These are phyloP conservation scores for Ceryle rudis DNA, from an alignment of 2,797 vertebrate species.

Conservation along the genomic window DNA sequence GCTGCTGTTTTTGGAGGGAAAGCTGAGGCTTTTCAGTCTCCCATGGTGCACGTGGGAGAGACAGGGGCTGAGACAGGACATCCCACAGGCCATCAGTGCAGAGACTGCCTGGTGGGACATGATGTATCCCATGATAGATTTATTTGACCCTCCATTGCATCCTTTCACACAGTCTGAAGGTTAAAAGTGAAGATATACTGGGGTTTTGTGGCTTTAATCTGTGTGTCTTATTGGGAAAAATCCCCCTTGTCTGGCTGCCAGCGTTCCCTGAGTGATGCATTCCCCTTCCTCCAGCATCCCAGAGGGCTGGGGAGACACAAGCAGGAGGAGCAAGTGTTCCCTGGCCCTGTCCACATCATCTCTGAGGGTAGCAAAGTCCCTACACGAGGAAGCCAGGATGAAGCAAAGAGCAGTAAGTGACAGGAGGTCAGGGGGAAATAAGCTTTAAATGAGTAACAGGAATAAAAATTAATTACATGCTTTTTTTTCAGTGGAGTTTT, in stretches of 20 bases:
- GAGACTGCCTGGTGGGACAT: rapidly evolving
- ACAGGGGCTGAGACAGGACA: not conserved
- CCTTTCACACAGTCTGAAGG: not conserved
- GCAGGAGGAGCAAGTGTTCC: not conserved
- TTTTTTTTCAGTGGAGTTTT: not conserved
- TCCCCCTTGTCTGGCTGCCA: not conserved
- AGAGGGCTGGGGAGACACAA: rapidly evolving
- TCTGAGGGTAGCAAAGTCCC: not conserved
- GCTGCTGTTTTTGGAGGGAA: not conserved
- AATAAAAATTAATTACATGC: not conserved
- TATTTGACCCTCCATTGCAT: not conserved
- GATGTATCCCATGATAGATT: not conserved
- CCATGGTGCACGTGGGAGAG: rapidly evolving
- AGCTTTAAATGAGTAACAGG: not conserved
- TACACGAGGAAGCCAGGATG: not conserved
- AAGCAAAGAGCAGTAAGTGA: not conserved
- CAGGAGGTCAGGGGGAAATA: not conserved
- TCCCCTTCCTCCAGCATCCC: not conserved
- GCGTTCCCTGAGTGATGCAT: not conserved
- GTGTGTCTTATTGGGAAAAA: not conserved
- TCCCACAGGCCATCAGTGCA: rapidly evolving
- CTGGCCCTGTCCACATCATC: not conserved
- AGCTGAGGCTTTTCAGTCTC: not conserved
- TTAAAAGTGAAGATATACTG: not conserved
- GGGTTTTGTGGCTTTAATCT: not conserved